Evolutionary conservation across 2,888 invertebrate genomes (phyloP).

Genomic region (Thymelicus acteon): DNA sequence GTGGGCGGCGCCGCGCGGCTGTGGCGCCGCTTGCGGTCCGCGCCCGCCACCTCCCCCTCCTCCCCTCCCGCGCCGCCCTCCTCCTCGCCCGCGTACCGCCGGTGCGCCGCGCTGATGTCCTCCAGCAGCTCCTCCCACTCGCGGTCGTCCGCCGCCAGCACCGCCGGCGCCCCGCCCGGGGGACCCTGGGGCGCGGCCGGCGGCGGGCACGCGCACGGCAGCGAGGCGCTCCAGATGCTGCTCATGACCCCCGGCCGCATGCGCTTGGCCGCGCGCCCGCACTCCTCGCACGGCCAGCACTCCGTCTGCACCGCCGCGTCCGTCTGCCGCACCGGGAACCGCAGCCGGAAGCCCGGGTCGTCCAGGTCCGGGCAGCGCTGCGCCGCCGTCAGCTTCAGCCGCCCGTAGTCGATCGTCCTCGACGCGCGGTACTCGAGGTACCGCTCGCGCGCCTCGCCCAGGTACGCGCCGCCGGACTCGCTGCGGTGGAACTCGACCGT

Average conservation of each 20-base stretch:
- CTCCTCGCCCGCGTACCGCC: slow-evolving; percentile 69
- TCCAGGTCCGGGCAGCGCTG: slow-evolving; percentile 69
- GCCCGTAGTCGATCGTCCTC: slow-evolving; percentile 70
- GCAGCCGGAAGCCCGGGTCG: slow-evolving; percentile 84
- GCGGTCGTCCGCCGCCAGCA: slow-evolving; percentile 72
- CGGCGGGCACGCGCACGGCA: slow-evolving; percentile 58
- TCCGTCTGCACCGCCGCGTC: slow-evolving; percentile 72
- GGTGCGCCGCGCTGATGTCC: slow-evolving; percentile 84
- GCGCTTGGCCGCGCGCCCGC: slow-evolving; percentile 71
- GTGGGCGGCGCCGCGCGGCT: slow-evolving; percentile 65
- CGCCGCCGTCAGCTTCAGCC: slow-evolving; percentile 65
- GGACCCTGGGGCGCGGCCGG: slow-evolving; percentile 36
- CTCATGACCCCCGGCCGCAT: slow-evolving; percentile 63
- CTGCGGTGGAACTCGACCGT: slow-evolving; percentile 87
- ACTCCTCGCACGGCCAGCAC: slow-evolving; percentile 65
- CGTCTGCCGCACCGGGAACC: slow-evolving; percentile 85
- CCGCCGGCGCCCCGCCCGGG: slow-evolving; percentile 23
- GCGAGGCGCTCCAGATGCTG: slow-evolving; percentile 62
- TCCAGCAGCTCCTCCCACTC: slow-evolving; percentile 87
- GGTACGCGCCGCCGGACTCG: slow-evolving; percentile 86
- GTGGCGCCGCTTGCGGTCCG: slow-evolving; percentile 86
- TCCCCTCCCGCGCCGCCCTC: slow-evolving; percentile 45
- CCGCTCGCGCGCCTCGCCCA: slow-evolving; percentile 79
- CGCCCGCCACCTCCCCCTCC: slow-evolving; percentile 47
- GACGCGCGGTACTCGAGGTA: slow-evolving; percentile 81